A percentile compares a stretch with the other conserved stretches of the same genome.
Conservation (phyloP, 1,140 invertebrate genomes). For the Catajapyx aquilonaris region DNA sequence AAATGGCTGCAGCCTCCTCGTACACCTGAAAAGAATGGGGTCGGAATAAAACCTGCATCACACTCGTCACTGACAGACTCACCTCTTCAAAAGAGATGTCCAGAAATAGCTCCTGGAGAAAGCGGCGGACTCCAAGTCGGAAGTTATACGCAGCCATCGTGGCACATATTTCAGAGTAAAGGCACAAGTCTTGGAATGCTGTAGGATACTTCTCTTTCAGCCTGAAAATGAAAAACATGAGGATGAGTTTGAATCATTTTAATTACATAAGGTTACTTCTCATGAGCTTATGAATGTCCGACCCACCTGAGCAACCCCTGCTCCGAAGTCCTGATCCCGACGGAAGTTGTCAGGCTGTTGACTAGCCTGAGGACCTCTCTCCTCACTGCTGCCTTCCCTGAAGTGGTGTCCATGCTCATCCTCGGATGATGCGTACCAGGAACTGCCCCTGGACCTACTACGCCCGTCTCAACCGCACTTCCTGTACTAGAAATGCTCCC, state of each 20-base stretch:
- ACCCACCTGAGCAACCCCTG: constrained; percentile 28
- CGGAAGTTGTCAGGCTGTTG: constrained; percentile 25
- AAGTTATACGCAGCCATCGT: constrained; percentile 58
- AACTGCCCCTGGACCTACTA: too few species aligned
- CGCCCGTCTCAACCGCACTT: too few species aligned
- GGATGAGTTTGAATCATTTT: too few species aligned
- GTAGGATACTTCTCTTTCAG: constrained; percentile 70
- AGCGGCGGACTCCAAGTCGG: constrained; percentile 57
- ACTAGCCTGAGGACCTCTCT: constrained; percentile 28
- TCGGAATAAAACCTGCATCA: too few species aligned
- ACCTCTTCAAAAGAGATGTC: constrained; percentile 56
- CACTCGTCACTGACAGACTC: too few species aligned
- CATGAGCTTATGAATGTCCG: constrained; percentile 1
- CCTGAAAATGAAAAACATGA: constrained; percentile 23
- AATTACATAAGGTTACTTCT: too few species aligned
- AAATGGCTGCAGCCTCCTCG: too few species aligned
- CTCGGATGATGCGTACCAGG: too few species aligned
- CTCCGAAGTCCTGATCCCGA: constrained; percentile 28
- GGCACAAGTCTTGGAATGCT: constrained; percentile 66
- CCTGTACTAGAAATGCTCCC: too few species aligned
- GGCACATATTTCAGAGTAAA: constrained; percentile 78
- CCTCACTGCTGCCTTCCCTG: constrained; percentile 16
- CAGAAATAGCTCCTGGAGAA: constrained; percentile 84
- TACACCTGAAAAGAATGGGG: too few species aligned
- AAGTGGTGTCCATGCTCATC: too few species aligned